Percentiles rank a stretch among this genome's conserved stretches.
These are phyloP conservation scores for Latrodectus elegans DNA, from an alignment of 2,888 invertebrate species.

Conservation along the genomic window DNA sequence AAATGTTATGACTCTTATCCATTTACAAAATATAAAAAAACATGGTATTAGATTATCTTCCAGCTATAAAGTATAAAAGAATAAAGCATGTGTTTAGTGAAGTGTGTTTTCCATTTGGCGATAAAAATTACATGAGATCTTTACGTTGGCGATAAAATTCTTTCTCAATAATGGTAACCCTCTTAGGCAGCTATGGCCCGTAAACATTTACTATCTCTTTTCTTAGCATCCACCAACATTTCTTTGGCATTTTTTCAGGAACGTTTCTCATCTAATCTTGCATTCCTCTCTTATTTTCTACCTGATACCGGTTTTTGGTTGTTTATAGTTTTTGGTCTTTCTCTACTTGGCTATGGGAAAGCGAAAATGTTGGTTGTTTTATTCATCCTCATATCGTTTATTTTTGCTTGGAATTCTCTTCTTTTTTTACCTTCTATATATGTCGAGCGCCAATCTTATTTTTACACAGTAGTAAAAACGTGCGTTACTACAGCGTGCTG, in stretches of 20 bases:
- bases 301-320: constrained; percentile 27
- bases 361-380: constrained; percentile 20
- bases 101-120: constrained; percentile 15
- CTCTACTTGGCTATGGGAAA: constrained; percentile 27
- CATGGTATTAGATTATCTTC: no score
- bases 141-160: constrained; percentile 33
- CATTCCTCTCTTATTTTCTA: constrained; percentile 45
- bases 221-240: constrained; percentile 22
- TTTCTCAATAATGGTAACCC: constrained; percentile 33
- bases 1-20: no score
- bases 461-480: constrained; percentile 56
- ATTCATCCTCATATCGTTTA: constrained; percentile 36
- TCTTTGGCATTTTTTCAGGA: constrained; percentile 18
- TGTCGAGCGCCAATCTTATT: constrained; percentile 13
- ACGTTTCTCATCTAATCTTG: constrained; percentile 43
- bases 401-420: constrained; percentile 17
- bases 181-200: constrained; percentile 24
- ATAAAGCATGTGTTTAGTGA: not conserved
- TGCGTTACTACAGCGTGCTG: constrained; percentile 17
- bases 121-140: constrained; percentile 12
- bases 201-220: constrained; percentile 60
- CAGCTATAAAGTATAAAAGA: no score
- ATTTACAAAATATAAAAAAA: no score
- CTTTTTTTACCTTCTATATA: not conserved
- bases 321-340: constrained; percentile 41